Evolutionary conservation across 2,797 vertebrate species (phyloP), one percentile per base, ranked within the genome.

Genomic region (Luscinia megarhynchos): DNA sequence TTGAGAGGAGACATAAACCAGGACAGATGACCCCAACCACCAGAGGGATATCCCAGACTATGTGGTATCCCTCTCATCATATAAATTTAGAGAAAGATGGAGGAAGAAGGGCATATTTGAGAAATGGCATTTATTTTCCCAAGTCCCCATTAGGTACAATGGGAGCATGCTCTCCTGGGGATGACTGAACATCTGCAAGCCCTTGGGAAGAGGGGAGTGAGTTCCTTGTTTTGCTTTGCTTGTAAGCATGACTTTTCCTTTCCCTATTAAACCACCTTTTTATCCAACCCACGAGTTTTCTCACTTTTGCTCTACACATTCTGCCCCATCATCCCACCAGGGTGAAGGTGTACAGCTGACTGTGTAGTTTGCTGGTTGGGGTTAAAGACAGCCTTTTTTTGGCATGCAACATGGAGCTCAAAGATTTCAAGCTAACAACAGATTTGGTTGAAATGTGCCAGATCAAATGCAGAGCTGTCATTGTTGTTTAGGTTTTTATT

Each of bases 361-460:
- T 41, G 7, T 34, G 50, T 24, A 43, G 32, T 9, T 9, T 61
- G 20, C 61, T 11, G 6, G 16, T 53, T 78, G 34, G 19, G 61
- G 6, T 29, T 78, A 59, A 53, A 53, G 73, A 36, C 15, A 24
- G 26, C 48, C 16, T 8, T 29, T 73, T 81, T 54, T 48, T 54
- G 40, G 30, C 10, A 36, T 0, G 0, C 1, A 46, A 29, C 27
- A 18, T 7, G 9, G 16, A 73, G 16, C 26, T 41, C 67, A 61
- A 66, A 54, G 59, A 61, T 34, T 61, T n/a, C 0, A 0, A 84
- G 53, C 23, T 59, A 73, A 36, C 15, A 72, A 23, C 32, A 69
- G 30, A 32, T 48, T 54, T 54, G 40, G 21, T 6, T 48, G 34
- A 46, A 66, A 59, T 59, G 46, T 73, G 59, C 19, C 74, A 36